These are phyloP conservation scores for Oscarella lobularis DNA, from an alignment of 37 sponge, comb jelly and placozoan genomes.

Conservation along the genomic window DNA sequence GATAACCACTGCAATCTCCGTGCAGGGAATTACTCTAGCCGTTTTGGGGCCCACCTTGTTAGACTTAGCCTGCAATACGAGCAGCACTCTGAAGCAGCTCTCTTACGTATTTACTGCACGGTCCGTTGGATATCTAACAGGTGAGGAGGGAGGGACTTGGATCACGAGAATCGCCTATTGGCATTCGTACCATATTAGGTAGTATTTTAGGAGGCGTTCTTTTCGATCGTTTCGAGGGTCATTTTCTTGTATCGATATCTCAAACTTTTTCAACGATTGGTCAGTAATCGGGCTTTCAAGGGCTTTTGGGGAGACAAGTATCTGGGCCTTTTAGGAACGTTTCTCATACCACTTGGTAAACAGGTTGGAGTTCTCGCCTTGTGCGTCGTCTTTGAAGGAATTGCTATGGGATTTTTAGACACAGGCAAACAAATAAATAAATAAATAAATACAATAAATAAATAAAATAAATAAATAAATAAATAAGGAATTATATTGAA, in stretches of 20 bases:
- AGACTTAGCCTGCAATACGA: conserved; percentile 17
- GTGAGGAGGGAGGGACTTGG: too few species aligned
- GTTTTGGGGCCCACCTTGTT: conserved; percentile 46
- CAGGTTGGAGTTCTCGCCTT: conserved; percentile 20
- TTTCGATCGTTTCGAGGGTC: conserved; percentile 13
- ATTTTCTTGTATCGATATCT: not conserved
- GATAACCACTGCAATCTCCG: too few species aligned
- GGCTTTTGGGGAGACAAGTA: too few species aligned
- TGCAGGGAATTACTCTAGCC: conserved; percentile 15
- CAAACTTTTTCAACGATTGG: not conserved
- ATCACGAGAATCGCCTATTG: too few species aligned
- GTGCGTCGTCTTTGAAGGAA: conserved; percentile 31
- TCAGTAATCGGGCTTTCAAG: too few species aligned
- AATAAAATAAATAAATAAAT: too few species aligned
- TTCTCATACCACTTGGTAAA: conserved; percentile 17
- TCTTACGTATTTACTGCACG: conserved; percentile 29
- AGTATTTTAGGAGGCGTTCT: conserved; percentile 26
- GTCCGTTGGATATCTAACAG: conserved; percentile 12
- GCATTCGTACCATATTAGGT: too few species aligned
- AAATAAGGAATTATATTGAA: too few species aligned
- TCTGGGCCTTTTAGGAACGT: conserved; percentile 17
- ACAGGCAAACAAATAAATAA: conserved; percentile 19
- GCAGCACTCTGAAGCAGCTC: conserved; percentile 9
- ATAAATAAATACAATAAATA: too few species aligned
- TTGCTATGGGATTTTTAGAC: conserved; percentile 26